Conservation (phyloP, 2,797 vertebrate species). For the Mallotus villosus region DNA sequence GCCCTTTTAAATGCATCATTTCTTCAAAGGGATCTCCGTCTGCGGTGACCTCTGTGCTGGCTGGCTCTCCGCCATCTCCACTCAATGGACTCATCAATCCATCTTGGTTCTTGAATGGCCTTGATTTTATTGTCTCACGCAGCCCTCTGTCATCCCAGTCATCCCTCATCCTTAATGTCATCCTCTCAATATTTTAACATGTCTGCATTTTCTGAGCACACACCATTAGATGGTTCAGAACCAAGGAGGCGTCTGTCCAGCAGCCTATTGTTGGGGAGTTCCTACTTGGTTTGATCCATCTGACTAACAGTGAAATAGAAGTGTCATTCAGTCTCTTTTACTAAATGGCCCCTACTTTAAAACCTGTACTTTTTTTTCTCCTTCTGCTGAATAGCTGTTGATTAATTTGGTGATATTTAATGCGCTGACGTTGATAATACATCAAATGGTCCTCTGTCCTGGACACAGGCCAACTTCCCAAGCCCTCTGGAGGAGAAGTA, state of each 20-base stretch:
- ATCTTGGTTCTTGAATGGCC: constrained; percentile 76
- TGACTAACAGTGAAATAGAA: constrained; percentile 13
- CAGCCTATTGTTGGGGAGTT: constrained; percentile 62
- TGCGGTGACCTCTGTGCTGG: constrained; percentile 74
- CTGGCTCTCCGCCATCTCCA: constrained; percentile 75
- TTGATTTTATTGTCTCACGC: constrained; percentile 80
- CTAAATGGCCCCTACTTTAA: constrained; percentile 32
- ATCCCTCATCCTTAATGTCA: constrained; percentile 77
- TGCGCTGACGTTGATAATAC: constrained; percentile 35
- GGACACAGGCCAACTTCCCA: constrained; percentile 4
- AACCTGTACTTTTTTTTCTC: constrained; percentile 35
- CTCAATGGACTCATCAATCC: constrained; percentile 80
- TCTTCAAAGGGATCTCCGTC: constrained; percentile 77
- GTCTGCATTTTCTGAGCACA: constrained; percentile 71
- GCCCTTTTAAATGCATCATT: constrained; percentile 78
- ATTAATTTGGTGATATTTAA: constrained; percentile 49
- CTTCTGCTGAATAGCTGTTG: background rate
- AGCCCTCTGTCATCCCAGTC: constrained; percentile 70
- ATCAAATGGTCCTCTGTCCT: constrained; percentile 33
- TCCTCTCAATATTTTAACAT: constrained; percentile 74
- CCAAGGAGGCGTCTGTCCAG: constrained; percentile 45
- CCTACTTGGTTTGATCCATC: constrained; percentile 32
- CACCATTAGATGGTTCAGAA: constrained; percentile 62
- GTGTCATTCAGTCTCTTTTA: constrained; percentile 29
- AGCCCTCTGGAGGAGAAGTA: background rate